phyloP scores from a whole-genome alignment of 2,113 vertebrate species.

The Leptocoma aspasia region DNA sequence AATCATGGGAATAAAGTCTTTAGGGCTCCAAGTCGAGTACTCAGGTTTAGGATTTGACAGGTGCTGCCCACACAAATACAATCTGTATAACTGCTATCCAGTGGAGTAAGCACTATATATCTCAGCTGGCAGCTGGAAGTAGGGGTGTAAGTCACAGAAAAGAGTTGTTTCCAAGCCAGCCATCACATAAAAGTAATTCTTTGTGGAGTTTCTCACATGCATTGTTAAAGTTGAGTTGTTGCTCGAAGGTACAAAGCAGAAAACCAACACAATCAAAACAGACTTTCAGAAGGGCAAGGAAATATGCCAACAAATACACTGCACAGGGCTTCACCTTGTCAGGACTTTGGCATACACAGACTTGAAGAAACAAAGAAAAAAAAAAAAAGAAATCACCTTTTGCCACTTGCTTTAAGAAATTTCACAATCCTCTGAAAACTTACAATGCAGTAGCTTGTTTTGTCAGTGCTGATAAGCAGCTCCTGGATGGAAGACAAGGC shows the following conservation, averaged over 20 bases:
- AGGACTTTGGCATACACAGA: slow-evolving; percentile 54
- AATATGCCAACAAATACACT: slow-evolving; percentile 59
- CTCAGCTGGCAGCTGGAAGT: slow-evolving; percentile 5
- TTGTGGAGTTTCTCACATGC: slow-evolving; percentile 25
- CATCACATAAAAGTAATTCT: slow-evolving; percentile 36
- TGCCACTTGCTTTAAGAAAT: slow-evolving; percentile 61
- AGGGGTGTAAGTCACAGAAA: neutral
- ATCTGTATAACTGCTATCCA: slow-evolving; percentile 39
- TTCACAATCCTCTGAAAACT: slow-evolving; percentile 40
- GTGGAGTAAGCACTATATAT: neutral
- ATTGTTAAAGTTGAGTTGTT: slow-evolving; percentile 56
- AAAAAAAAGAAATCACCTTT: slow-evolving; percentile 58
- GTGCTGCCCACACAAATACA: slow-evolving; percentile 52
- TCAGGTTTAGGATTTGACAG: slow-evolving; percentile 37
- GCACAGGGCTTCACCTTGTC: slow-evolving; percentile 69
- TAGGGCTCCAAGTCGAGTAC: neutral
- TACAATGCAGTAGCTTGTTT: slow-evolving; percentile 44
- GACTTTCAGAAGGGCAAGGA: slow-evolving; percentile 61
- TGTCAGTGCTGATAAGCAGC: slow-evolving; percentile 48
- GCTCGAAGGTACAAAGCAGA: slow-evolving; percentile 49
- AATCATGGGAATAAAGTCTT: slow-evolving; percentile 12
- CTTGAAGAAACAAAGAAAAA: slow-evolving; percentile 45
- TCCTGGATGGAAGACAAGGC: neutral
- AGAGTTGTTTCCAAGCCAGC: slow-evolving; percentile 39
- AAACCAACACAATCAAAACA: slow-evolving; percentile 60